Percentiles rank a stretch among this genome's conserved stretches.
phyloP scores from a whole-genome alignment of 2,888 invertebrate genomes.

The Diaphora mendica region DNA sequence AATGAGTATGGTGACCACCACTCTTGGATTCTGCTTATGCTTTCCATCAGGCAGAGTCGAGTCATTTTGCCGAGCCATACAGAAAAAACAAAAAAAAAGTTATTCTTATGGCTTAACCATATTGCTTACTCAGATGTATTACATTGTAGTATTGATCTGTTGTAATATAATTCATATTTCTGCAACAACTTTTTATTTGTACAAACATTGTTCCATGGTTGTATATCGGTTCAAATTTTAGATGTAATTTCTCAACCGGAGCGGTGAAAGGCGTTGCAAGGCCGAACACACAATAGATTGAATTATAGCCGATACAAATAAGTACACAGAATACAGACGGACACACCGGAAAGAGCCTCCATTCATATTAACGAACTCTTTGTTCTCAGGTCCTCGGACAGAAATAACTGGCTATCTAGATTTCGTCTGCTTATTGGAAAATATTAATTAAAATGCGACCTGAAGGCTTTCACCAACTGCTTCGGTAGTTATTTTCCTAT shows the following conservation, averaged over 20 bases:
- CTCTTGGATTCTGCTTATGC: too few species aligned
- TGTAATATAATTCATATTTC: constrained; percentile 39
- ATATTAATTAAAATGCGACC: constrained; percentile 17
- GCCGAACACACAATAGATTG: constrained; percentile 70
- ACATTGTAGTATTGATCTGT: neutral
- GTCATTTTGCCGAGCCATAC: too few species aligned
- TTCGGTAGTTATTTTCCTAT: neutral
- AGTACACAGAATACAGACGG: constrained; percentile 54
- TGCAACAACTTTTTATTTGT: constrained; percentile 53
- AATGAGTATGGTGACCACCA: too few species aligned
- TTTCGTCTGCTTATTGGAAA: constrained; percentile 38
- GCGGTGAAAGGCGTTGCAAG: constrained; percentile 79
- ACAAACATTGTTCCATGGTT: constrained; percentile 31
- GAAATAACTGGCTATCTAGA: constrained; percentile 59
- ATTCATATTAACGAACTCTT: constrained; percentile 74
- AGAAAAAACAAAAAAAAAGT: too few species aligned
- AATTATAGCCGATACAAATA: constrained; percentile 66
- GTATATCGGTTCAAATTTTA: constrained; percentile 58
- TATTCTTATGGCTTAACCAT: neutral
- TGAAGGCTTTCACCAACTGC: neutral
- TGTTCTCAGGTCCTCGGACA: constrained; percentile 70
- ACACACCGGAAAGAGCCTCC: constrained; percentile 73
- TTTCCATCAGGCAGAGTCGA: too few species aligned
- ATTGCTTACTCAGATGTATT: too few species aligned
- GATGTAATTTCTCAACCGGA: constrained; percentile 75